phyloP scores from a whole-genome alignment of 2,113 vertebrate genomes.

The Pterocles gutturalis region DNA sequence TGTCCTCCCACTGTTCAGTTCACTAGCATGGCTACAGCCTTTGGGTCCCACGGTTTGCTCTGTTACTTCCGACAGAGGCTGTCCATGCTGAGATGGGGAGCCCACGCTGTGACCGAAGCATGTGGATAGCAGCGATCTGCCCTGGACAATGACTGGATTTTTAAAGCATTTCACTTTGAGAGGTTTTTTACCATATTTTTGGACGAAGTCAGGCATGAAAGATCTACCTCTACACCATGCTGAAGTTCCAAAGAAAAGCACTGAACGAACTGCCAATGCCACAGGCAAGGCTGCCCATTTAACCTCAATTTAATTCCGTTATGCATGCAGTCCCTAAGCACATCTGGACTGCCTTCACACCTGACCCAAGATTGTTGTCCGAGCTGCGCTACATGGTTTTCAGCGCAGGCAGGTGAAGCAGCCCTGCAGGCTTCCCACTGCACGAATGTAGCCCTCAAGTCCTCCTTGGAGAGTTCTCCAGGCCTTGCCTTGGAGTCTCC shows the following conservation, averaged over 20 bases:
- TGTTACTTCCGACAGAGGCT: neutral
- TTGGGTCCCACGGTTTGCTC: neutral
- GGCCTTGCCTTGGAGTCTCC: neutral
- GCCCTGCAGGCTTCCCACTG: neutral
- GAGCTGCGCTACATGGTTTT: neutral
- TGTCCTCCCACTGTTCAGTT: neutral
- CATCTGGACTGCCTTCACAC: neutral
- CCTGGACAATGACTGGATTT: neutral
- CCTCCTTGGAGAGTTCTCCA: neutral
- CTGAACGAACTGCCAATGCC: neutral
- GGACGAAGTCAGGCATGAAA: neutral
- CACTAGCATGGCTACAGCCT: neutral
- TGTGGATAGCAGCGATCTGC: neutral
- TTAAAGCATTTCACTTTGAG: neutral
- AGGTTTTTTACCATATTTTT: neutral
- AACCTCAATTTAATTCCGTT: neutral
- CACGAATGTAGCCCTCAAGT: accelerated
- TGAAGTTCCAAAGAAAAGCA: neutral
- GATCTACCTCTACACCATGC: neutral
- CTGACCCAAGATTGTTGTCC: neutral
- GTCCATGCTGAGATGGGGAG: neutral
- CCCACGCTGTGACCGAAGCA: accelerated
- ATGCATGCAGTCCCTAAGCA: neutral
- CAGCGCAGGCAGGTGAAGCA: neutral
- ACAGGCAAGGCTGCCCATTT: neutral